These are phyloP conservation scores for Drosophila subobscura DNA, from an alignment of 1,140 invertebrate species.

Conservation along the genomic window DNA sequence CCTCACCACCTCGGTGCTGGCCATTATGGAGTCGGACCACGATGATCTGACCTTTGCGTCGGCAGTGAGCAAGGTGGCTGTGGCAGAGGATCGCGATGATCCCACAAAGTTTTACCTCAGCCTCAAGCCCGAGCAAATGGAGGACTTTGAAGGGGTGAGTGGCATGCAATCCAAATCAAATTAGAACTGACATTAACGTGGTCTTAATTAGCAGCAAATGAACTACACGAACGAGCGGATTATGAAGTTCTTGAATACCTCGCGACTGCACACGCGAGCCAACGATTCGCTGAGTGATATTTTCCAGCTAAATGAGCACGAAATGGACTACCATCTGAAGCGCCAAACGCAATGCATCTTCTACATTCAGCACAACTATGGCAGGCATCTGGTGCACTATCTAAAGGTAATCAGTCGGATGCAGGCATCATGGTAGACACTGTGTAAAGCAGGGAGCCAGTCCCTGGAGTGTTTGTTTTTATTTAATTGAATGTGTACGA, in stretches of 20 bases:
- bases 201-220: constrained; percentile 40
- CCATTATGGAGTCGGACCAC: constrained; percentile 60
- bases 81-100: constrained; percentile 63
- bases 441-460: constrained; percentile 24
- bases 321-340: constrained; percentile 36
- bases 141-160: constrained; percentile 71
- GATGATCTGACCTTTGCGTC: constrained; percentile 69
- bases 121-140: constrained; percentile 36
- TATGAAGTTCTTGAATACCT: constrained; percentile 70
- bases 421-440: constrained; percentile 25
- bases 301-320: constrained; percentile 50
- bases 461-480: constrained; percentile 47
- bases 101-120: constrained; percentile 66
- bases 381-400: constrained; percentile 73
- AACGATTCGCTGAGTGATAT: constrained; percentile 64
- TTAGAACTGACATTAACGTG: not conserved
- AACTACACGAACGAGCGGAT: constrained; percentile 78
- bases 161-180: fast-evolving
- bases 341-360: constrained; percentile 72
- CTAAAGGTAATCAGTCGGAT: constrained; percentile 65
- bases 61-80: constrained; percentile 62
- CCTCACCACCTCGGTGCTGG: constrained; percentile 71
- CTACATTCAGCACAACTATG: constrained; percentile 68
- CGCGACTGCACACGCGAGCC: constrained; percentile 37
- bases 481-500: constrained; percentile 28